Percentiles rank a stretch among this genome's conserved stretches.
These are phyloP conservation scores for Mus minutoides DNA, from an alignment of 2,797 vertebrate species.

Conservation along the genomic window DNA sequence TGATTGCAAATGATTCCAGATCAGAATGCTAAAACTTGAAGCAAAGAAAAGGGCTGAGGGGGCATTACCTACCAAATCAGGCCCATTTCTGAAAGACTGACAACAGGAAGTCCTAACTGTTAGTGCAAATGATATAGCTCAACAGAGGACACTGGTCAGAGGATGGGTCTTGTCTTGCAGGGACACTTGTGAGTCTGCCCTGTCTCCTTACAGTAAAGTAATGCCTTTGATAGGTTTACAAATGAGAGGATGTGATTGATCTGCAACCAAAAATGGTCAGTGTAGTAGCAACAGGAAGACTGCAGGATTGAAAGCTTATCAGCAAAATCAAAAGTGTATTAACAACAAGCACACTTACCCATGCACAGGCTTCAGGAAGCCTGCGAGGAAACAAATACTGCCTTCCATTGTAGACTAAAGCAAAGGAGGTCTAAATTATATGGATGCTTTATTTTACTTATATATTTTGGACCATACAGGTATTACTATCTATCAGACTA, in stretches of 20 bases:
- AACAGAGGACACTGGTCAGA: neutral
- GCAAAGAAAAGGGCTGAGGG: neutral
- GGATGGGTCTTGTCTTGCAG: neutral
- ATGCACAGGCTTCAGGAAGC: neutral
- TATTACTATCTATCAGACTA: neutral
- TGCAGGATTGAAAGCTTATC: neutral
- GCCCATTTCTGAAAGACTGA: neutral
- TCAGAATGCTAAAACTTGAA: neutral
- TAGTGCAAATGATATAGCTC: neutral
- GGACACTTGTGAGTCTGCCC: neutral
- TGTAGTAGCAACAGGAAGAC: neutral
- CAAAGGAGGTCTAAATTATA: neutral
- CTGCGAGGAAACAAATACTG: neutral
- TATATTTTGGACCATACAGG: neutral
- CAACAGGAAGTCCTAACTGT: neutral
- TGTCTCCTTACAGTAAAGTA: neutral
- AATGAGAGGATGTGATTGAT: neutral
- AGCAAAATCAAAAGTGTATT: neutral
- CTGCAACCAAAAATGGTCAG: neutral
- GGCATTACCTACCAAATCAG: neutral
- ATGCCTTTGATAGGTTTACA: neutral
- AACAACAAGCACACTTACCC: neutral
- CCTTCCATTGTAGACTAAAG: neutral
- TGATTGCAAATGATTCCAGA: conserved; percentile 8
- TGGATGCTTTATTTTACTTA: neutral